Base-by-base conservation (phyloP, 2,888 invertebrate genomes). In the Tipula vernalis region DNA sequence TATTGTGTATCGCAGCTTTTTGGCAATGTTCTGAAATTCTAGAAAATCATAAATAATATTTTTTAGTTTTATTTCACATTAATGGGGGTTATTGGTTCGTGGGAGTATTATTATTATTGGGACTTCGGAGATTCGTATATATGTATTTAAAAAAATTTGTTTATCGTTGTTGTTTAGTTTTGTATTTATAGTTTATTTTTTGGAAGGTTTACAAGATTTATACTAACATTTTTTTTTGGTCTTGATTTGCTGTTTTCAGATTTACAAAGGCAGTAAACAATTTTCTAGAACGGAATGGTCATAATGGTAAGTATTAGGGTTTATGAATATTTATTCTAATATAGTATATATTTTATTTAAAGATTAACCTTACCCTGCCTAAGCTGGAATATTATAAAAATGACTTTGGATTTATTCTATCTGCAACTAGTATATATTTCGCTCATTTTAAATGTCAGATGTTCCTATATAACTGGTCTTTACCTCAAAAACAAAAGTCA, bases 261-360 rank as follows among this genome's bases (percentile, higher is more conserved):
- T 93, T 93, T 89, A 91, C 90, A 88, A 89, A 89, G 87, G 89
- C 89, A 13, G 90, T 92, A 88, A 90, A 92, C 47, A 87, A 89
- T n/a, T 92, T 92, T 88, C 88, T 89, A 87, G 88, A 88, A 86
- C 88, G 90, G 85, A 88, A 88, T 41, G 88, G 89, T 28, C 88
- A 89, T 87, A 88, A 89, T 88, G 91, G 92, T 92, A 89, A 91
- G 91, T 90, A n/a, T n/a, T n/a, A n/a, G n/a, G n/a, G n/a, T 87
- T 87, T 86, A 39, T 39, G 39, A 4, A 39, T 39, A 39, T 39
- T 39, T 39, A 39, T 39, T 39, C 5, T 39, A 39, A 39, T 39
- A 39, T 39, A 4, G 39, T 39, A n/a, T 39, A 4, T 5, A 5
- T 39, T 39, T 39, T 39, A 39, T 39, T 39, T 39, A 39, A 5